phyloP scores from a whole-genome alignment of 2,113 vertebrate genomes.

The Calyptomena viridis region DNA sequence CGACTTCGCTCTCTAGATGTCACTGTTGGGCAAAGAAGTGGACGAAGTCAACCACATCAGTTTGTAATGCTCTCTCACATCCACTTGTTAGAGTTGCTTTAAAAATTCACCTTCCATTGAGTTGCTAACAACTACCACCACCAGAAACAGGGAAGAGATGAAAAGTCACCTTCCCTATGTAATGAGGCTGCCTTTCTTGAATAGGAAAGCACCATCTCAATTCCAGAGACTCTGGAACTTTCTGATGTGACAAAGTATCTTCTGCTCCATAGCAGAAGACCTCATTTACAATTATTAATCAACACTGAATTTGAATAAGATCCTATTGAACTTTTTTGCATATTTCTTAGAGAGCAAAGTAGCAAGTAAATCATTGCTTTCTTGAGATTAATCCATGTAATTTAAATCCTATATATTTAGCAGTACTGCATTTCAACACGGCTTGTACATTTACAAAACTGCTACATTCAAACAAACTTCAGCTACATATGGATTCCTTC shows the following conservation, averaged over 20 bases:
- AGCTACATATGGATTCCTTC: neutral
- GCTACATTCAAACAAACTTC: neutral
- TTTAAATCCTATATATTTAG: neutral
- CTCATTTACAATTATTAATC: neutral
- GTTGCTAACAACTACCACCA: neutral
- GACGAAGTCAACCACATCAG: neutral
- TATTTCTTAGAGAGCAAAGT: neutral
- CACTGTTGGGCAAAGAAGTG: neutral
- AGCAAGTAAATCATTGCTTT: neutral
- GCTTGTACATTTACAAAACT: neutral
- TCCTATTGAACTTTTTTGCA: neutral
- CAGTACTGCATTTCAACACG: neutral
- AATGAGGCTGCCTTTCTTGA: neutral
- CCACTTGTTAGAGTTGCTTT: neutral
- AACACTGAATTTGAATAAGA: neutral
- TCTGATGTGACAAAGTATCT: neutral
- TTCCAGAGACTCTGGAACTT: neutral
- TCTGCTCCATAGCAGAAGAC: neutral
- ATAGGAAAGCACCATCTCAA: neutral
- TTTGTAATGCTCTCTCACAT: neutral
- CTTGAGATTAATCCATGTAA: neutral
- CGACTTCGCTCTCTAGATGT: neutral
- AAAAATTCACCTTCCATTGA: neutral
- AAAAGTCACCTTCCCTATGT: neutral
- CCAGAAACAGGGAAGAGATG: neutral